phyloP scores from a whole-genome alignment of 2,888 invertebrate species.

The Agriotes lineatus region DNA sequence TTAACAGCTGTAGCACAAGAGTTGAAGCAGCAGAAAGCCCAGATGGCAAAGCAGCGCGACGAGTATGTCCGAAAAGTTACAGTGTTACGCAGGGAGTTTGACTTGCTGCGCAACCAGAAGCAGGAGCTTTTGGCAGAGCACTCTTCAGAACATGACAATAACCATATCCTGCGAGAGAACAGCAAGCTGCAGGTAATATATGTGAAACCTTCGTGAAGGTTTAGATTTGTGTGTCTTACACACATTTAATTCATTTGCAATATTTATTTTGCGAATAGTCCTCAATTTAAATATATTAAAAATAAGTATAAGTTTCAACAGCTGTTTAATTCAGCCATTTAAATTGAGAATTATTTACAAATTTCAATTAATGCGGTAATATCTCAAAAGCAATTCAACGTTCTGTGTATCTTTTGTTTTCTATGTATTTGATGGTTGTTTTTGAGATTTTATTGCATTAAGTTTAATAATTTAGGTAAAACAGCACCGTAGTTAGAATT shows the following conservation, averaged over 20 bases:
- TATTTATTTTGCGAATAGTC: background rate
- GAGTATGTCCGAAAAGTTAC: slow-evolving; percentile 83
- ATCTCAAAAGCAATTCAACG: background rate
- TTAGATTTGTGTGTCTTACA: slow-evolving; percentile 9
- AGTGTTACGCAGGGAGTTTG: slow-evolving; percentile 81
- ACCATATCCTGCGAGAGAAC: slow-evolving; percentile 85
- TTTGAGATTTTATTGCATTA: slow-evolving; percentile 16
- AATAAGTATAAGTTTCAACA: too few relatives aligned
- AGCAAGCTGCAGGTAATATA: slow-evolving; percentile 87
- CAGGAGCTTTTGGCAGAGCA: slow-evolving; percentile 81
- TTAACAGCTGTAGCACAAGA: slow-evolving; percentile 81
- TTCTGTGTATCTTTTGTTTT: too few relatives aligned
- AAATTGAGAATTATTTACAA: slow-evolving; percentile 14
- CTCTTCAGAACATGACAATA: slow-evolving; percentile 77
- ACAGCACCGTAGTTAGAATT: slow-evolving; percentile 46
- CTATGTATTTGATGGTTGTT: too few relatives aligned
- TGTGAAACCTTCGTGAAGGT: too few relatives aligned
- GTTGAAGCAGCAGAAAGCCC: slow-evolving; percentile 85
- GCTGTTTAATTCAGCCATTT: too few relatives aligned
- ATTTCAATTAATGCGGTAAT: background rate
- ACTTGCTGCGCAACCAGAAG: slow-evolving; percentile 82
- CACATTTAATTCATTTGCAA: slow-evolving; percentile 5
- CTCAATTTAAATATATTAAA: background rate
- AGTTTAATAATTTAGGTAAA: slow-evolving; percentile 27
- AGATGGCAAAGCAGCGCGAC: slow-evolving; percentile 82